Evolutionary conservation across 1,140 invertebrate genomes (phyloP).

Genomic region (Chrysomallon squamiferum): DNA sequence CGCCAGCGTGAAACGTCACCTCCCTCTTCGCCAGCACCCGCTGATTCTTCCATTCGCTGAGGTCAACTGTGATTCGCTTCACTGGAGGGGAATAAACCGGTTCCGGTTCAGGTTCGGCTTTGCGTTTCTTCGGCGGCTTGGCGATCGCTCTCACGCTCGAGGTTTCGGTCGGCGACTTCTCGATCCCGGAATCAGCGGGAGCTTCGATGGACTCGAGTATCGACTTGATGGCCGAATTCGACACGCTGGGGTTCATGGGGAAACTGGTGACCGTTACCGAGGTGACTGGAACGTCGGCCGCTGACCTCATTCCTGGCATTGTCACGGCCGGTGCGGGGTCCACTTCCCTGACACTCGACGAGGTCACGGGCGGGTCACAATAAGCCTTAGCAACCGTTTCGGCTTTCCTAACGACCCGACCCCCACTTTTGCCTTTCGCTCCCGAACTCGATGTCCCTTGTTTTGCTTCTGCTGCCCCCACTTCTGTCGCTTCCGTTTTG

Average conservation of each 20-base stretch:
- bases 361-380: neutral
- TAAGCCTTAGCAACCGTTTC: neutral
- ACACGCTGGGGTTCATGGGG: neutral
- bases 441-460: neutral
- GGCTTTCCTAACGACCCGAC: neutral
- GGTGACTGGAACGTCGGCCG: neutral
- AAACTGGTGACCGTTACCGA: neutral
- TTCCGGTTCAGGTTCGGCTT: slow-evolving; percentile 44
- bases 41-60: slow-evolving; percentile 90
- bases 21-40: slow-evolving; percentile 84
- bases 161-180: slow-evolving; percentile 26
- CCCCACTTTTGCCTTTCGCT: neutral
- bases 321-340: no score
- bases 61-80: slow-evolving; percentile 70
- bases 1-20: slow-evolving; percentile 84
- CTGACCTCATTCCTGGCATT: no score
- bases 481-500: no score
- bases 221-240: neutral
- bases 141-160: slow-evolving; percentile 39
- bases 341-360: neutral
- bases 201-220: neutral
- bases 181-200: slow-evolving; percentile 6
- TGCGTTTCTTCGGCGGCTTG: slow-evolving; percentile 62
- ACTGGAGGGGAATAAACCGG: slow-evolving; percentile 19
- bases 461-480: neutral